Conservation (phyloP, 2,797 vertebrate genomes). For the Loriculus beryllinus region DNA sequence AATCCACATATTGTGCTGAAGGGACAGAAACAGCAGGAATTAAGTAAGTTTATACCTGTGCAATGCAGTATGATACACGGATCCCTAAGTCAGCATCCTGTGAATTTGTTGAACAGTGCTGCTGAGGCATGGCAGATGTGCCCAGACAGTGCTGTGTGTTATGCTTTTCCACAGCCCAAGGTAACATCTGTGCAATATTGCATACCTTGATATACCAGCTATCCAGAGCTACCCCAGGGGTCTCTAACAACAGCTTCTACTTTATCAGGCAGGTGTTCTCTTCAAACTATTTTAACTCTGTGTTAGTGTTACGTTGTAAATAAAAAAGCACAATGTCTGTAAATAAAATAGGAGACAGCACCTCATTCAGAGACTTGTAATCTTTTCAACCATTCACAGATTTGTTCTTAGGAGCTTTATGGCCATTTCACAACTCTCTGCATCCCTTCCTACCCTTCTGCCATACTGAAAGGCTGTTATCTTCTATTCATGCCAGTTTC, state of each 20-base stretch:
- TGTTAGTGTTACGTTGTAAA: not conserved
- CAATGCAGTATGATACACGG: not conserved
- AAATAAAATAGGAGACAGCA: not conserved
- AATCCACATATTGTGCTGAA: not conserved
- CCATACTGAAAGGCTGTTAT: not conserved
- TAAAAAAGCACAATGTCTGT: not conserved
- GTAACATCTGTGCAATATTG: rapidly evolving
- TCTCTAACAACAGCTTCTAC: not conserved
- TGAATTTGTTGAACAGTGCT: not conserved
- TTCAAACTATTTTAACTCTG: not conserved
- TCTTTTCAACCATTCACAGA: not conserved
- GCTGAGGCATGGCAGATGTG: not conserved
- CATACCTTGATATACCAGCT: not conserved
- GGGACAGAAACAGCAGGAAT: not conserved
- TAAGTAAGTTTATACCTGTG: not conserved
- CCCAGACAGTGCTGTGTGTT: not conserved
- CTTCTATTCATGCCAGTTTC: not conserved
- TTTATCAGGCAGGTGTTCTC: not conserved
- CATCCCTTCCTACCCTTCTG: not conserved
- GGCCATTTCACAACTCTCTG: not conserved
- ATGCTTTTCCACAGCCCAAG: not conserved
- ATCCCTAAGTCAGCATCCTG: not conserved
- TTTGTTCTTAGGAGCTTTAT: not conserved
- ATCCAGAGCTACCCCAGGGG: not conserved
- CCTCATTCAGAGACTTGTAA: not conserved